These are phyloP conservation scores for Latrodectus geometricus DNA, from an alignment of 1,140 invertebrate genomes.

Conservation along the genomic window DNA sequence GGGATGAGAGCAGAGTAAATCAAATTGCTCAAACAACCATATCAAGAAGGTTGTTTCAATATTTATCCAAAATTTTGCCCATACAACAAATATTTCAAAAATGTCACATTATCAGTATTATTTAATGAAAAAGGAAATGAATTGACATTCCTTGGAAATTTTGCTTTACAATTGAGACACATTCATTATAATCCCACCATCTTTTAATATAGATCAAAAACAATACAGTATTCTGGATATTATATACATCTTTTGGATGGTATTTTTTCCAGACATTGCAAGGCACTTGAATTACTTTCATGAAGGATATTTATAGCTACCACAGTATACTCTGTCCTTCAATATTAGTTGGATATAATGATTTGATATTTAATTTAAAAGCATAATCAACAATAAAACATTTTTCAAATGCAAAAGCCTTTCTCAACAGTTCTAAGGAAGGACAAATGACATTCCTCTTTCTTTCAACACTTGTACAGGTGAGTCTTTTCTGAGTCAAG, in stretches of 20 bases:
- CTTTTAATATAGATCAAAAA: too few species aligned
- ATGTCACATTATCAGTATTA: neutral
- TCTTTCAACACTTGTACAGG: neutral
- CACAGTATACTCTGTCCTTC: slow-evolving; percentile 8
- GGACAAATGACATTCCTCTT: neutral
- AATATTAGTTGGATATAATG: neutral
- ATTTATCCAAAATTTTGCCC: neutral
- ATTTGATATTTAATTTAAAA: slow-evolving; percentile 1
- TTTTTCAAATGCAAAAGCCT: too few species aligned
- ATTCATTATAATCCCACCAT: too few species aligned
- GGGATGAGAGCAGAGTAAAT: slow-evolving; percentile 12
- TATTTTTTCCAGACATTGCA: too few species aligned
- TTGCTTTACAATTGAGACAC: too few species aligned
- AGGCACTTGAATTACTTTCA: slow-evolving; percentile 30
- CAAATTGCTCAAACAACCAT: neutral
- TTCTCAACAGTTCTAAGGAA: neutral
- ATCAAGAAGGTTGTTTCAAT: neutral
- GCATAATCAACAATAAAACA: neutral
- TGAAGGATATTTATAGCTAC: slow-evolving; percentile 2
- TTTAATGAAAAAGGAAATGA: too few species aligned
- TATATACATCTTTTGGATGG: too few species aligned
- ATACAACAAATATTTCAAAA: neutral
- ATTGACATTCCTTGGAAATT: too few species aligned
- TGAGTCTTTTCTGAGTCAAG: neutral
- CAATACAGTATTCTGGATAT: too few species aligned